Percentiles rank a stretch among this genome's conserved stretches.
Evolutionary conservation across 2,113 vertebrate species (phyloP).

Genomic region (Hemichromis elongatus): DNA sequence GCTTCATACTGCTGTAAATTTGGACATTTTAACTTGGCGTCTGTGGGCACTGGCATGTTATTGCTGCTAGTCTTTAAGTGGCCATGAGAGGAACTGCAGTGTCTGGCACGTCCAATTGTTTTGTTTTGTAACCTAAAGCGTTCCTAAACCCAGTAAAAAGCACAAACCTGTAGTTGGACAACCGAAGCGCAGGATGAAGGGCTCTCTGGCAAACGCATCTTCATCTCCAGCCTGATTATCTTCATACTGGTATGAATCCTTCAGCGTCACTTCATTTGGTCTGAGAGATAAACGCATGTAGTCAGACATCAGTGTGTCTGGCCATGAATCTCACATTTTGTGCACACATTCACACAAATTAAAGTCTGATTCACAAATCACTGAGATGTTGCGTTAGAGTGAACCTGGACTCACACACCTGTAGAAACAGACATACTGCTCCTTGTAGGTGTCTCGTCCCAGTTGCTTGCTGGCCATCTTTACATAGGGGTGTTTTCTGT

Average conservation of each 20-base stretch:
- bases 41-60: background rate
- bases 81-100: background rate
- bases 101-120: background rate
- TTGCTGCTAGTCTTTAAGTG: background rate
- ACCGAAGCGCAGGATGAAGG: constrained; percentile 49
- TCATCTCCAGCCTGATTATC: constrained; percentile 53
- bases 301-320: fast-evolving
- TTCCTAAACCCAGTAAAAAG: background rate
- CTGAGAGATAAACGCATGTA: background rate
- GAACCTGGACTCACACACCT: constrained; percentile 19
- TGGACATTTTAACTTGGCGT: background rate
- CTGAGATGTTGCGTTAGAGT: fast-evolving
- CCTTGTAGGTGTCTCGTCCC: constrained; percentile 56
- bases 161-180: constrained; percentile 29
- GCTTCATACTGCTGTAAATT: too few species aligned
- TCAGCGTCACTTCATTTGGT: constrained; percentile 18
- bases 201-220: constrained; percentile 61
- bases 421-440: constrained; percentile 63
- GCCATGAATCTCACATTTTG: background rate
- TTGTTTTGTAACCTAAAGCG: fast-evolving
- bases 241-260: constrained; percentile 35
- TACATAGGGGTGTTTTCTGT: background rate
- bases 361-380: background rate
- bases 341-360: background rate
- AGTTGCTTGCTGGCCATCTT: constrained; percentile 25